Conservation (phyloP, 1,140 invertebrate species). For the Stenopsyche tienmushanensis region DNA sequence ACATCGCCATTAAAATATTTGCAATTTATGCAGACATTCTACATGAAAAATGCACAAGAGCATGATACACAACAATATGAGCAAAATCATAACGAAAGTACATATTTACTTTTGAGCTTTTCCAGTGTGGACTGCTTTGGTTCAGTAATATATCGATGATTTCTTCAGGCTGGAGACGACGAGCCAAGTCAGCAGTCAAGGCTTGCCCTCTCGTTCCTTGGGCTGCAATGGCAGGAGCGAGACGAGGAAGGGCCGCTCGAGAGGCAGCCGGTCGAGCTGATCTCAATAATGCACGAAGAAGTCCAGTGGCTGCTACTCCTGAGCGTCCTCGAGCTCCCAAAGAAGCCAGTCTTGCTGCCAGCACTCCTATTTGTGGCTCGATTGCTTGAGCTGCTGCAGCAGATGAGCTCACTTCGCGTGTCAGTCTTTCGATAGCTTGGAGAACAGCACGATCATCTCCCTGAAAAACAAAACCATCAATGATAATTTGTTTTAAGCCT, state of each 20-base stretch:
- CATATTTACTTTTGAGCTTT: constrained; percentile 60
- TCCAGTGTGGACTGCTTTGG: constrained; percentile 63
- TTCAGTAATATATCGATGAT: constrained; percentile 64
- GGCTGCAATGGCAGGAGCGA: constrained; percentile 26
- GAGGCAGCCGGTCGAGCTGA: constrained; percentile 12
- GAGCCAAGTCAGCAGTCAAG: constrained; percentile 23
- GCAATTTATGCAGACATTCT: no score
- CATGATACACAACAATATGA: no score
- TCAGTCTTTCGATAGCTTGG: constrained; percentile 31
- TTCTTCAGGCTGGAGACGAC: constrained; percentile 56
- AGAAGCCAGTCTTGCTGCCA: constrained; percentile 21
- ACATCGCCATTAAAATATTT: no score
- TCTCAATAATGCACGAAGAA: constrained; percentile 16
- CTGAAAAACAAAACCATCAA: constrained; percentile 8
- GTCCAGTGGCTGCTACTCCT: constrained; percentile 13
- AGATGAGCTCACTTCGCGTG: constrained; percentile 10
- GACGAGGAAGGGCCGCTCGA: constrained; percentile 12
- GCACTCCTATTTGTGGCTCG: constrained; percentile 14
- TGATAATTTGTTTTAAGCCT: not conserved
- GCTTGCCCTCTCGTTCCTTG: constrained; percentile 7
- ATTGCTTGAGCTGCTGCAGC: not conserved
- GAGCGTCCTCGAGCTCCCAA: constrained; percentile 23
- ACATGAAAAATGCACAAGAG: no score
- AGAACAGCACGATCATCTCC: constrained; percentile 31
- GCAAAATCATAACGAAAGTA: not conserved